Base-by-base conservation (phyloP, 2,888 invertebrate genomes). In the Macrophya annulata region DNA sequence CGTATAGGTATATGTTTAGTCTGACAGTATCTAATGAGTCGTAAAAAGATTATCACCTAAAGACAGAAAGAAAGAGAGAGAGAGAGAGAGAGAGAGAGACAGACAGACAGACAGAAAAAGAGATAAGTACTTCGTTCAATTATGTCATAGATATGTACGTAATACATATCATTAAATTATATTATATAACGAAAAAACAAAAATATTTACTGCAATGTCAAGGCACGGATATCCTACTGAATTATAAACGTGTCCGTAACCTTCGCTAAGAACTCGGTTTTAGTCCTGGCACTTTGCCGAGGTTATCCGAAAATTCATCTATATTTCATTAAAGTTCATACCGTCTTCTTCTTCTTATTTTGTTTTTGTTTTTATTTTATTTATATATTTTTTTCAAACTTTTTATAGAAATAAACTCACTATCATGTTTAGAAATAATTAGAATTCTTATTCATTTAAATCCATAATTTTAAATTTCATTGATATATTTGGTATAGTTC, bases 261-360 rank as follows among this genome's bases (percentile, higher is more conserved):
- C 76, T 76, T 76, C 21, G 76, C 45, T 21, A 51, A 76, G 62
- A 62, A 62, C 25, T 62, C 48, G 17, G 8, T 51, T 76, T 51
- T 51, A 48, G 51, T 76, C 55, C 59, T 79, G 79, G 79, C 79
- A 79, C 79, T 37, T n/a, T 79, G 79, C 79, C 79, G 79, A 79
- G 79, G 79, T 79, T 59, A 40, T 59, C 40, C 59, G 45, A n/a
- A 79, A 79, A 79, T 77, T 45, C 31, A 37, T 48, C 55, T 21
- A 8, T 25, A 8, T 25, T 62, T 62, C 17, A 62, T 25, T 25
- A 62, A 62, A 62, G 21, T 62, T 25, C 25, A 9, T 12, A 62
- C 10, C 71, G 31, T 10, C 71, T 40, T 31, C n/a, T 62, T 6
- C n/a, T n/a, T 17, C 17, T 62, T 5, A 3, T 8, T 62, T 62